A percentile compares a stretch with the other conserved stretches of the same genome.
Conservation (phyloP, 1,140 invertebrate species). For the Bursaphelenchus mucronatus region DNA sequence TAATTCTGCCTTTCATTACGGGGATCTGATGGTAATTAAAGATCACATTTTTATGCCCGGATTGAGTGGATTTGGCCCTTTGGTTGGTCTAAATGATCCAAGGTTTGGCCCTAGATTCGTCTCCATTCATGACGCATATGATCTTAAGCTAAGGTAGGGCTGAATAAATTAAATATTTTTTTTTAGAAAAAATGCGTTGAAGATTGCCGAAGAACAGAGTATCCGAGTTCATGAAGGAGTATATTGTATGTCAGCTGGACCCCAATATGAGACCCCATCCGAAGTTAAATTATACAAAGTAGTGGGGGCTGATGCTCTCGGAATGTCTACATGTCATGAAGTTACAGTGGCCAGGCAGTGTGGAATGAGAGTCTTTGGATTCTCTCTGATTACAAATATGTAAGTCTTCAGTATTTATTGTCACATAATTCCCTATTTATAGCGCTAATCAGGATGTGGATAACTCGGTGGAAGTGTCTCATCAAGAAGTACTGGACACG, state of each 20-base stretch:
- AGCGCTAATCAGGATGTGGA: constrained; percentile 52
- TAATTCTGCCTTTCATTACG: constrained; percentile 53
- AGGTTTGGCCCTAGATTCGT: constrained; percentile 66
- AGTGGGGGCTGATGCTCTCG: constrained; percentile 61
- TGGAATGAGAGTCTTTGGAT: constrained; percentile 63
- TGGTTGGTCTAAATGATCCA: constrained; percentile 58
- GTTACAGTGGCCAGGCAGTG: constrained; percentile 65
- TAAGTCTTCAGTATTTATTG: constrained; percentile 22
- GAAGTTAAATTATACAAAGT: constrained; percentile 52
- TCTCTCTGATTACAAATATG: constrained; percentile 65
- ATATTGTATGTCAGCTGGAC: constrained; percentile 64
- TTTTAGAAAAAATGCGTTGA: constrained; percentile 60
- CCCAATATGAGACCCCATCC: constrained; percentile 65
- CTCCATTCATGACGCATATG: constrained; percentile 64
- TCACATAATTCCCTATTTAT: constrained; percentile 22
- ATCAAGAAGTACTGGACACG: constrained; percentile 51
- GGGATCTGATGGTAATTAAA: constrained; percentile 62
- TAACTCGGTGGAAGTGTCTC: constrained; percentile 52
- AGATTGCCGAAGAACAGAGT: constrained; percentile 57
- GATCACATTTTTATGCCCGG: constrained; percentile 62
- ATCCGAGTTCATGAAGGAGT: constrained; percentile 63
- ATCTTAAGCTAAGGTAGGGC: constrained; percentile 53
- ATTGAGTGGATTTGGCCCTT: constrained; percentile 55
- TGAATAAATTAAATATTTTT: background rate
- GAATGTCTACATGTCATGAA: constrained; percentile 65